Conservation (phyloP, 2,113 vertebrate genomes). For the Chiloscyllium plagiosum region DNA sequence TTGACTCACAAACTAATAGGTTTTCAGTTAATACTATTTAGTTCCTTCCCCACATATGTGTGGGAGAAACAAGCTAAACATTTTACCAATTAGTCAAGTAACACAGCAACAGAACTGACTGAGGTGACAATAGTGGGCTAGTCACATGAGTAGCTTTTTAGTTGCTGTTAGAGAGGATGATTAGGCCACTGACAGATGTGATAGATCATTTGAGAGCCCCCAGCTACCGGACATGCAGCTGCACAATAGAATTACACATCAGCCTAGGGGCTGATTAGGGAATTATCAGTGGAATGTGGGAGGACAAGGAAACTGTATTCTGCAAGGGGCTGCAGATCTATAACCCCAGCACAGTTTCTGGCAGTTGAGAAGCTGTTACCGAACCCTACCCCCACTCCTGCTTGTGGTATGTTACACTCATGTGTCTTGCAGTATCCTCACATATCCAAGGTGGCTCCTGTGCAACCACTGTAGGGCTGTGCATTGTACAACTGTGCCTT, state of each 20-base stretch:
- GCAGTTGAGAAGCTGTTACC: neutral
- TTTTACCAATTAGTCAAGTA: slow-evolving; percentile 50
- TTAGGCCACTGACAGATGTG: slow-evolving; percentile 54
- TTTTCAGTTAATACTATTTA: slow-evolving; percentile 7
- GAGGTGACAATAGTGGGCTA: slow-evolving; percentile 49
- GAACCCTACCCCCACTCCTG: neutral
- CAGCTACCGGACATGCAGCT: slow-evolving; percentile 19
- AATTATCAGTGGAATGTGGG: slow-evolving; percentile 42
- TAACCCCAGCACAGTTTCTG: slow-evolving; percentile 27
- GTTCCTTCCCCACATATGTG: neutral
- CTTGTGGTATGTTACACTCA: no score
- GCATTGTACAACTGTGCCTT: no score
- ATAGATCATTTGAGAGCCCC: slow-evolving; percentile 43
- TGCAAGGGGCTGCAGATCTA: slow-evolving; percentile 38
- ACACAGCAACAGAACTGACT: slow-evolving; percentile 41
- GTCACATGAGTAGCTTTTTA: slow-evolving; percentile 51
- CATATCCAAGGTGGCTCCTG: no score
- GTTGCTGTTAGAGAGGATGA: slow-evolving; percentile 53
- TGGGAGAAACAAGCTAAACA: slow-evolving; percentile 40
- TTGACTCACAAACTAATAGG: neutral
- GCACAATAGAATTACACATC: neutral
- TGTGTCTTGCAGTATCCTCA: no score
- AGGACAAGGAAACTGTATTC: slow-evolving; percentile 38
- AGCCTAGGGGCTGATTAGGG: slow-evolving; percentile 22
- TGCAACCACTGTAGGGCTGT: no score